Evolutionary conservation across 2,888 invertebrate genomes (phyloP), one percentile per base, ranked within the genome.

Genomic region (Danaus chrysippus): DNA sequence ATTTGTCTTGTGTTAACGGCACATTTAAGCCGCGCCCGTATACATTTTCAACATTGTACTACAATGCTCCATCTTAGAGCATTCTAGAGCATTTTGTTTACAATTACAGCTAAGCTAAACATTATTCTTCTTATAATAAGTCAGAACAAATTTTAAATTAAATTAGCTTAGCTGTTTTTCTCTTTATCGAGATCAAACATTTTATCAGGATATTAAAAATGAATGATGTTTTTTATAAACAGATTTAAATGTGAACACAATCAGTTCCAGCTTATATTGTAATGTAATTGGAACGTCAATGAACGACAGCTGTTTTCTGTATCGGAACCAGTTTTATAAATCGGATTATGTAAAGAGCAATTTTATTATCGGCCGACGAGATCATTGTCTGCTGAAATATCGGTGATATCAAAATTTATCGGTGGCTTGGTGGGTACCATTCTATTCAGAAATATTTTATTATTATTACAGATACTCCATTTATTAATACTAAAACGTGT

Each of bases 271-370:
- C 69, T 73, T 67, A 74, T 75, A 76, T 77, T 76, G 70, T 79
- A 79, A 74, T 83, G 82, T 87, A 87, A 87, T 87, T 87, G 87
- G 87, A 83, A 79, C 81, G 86, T 87, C 87, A 86, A 64, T 80
- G 78, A 84, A 83, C 79, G 85, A 85, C 83, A 83, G 82, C 82
- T 81, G 84, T 85, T 81, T 86, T 86, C 84, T 79, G 78, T 82
- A 81, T 73, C 75, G 73, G 77, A 66, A 68, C 68, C 52, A 44
- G 68, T 66, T 66, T 64, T 62, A 66, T 60, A 66, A 68, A 68
- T 62, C 66, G 66, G 68, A 66, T 68, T 68, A 66, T 64, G 64
- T 64, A 64, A 67, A 67, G 60, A 58, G 61, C 61, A 55, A 61
- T 66, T 68, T 68, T 63, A 68, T 68, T 66, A 64, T 61, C 61